These are phyloP conservation scores for Erethizon dorsatum DNA, from an alignment of 2,797 vertebrate genomes.

Conservation along the genomic window DNA sequence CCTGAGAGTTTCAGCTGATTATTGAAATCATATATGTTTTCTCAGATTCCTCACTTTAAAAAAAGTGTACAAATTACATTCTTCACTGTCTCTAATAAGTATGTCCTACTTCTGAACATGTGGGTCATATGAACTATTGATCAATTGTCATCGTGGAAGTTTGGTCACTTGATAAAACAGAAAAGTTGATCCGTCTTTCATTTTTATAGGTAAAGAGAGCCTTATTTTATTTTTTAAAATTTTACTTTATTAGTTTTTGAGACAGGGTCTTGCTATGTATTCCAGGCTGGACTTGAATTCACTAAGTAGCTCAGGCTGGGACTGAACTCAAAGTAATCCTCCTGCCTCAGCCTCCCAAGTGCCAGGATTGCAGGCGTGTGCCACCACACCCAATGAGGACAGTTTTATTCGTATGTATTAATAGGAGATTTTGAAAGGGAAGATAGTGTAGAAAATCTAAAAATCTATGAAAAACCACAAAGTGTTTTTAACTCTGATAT, in stretches of 20 bases:
- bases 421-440: slow-evolving; percentile 7
- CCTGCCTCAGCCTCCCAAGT: background rate
- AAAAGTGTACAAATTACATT: slow-evolving; percentile 45
- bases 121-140: background rate
- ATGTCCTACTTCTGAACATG: background rate
- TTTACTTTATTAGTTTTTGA: background rate
- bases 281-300: background rate
- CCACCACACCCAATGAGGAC: background rate
- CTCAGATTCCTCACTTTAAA: slow-evolving; percentile 10
- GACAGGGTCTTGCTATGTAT: background rate
- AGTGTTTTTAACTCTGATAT: background rate
- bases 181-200: background rate
- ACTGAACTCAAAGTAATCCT: background rate
- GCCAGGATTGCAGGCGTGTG: background rate
- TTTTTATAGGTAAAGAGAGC: background rate
- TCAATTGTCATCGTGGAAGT: slow-evolving; percentile 10
- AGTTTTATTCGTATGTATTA: background rate
- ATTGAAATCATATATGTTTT: slow-evolving; percentile 7
- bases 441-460: background rate
- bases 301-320: background rate
- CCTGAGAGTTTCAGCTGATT: background rate
- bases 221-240: background rate
- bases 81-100: slow-evolving; percentile 12
- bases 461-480: background rate
- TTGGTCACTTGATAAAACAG: slow-evolving; percentile 33